Base-by-base conservation (phyloP, 2,113 vertebrate species). In the Mus pahari region DNA sequence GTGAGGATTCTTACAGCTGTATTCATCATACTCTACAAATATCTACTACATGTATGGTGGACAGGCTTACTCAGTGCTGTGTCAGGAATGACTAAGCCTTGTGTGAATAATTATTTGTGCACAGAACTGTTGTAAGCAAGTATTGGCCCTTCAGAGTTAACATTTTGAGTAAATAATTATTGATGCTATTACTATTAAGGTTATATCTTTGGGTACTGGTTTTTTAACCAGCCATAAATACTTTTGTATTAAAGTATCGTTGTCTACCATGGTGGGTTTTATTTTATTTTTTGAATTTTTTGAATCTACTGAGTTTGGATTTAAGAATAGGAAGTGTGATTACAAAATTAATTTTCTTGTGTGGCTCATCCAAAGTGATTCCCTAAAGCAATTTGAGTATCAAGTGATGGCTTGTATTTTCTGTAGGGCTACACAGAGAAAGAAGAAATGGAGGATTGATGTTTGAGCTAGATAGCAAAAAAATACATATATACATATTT, bases 151-250 rank as follows among this genome's bases (percentile, higher is more conserved):
- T 50, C 42, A 90, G 60, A 90, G 77, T 53, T 91, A 86, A 81
- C 39, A 84, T 90, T 95, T 79, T 90, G 70, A 81, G 66, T 93
- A 83, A 92, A 36, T 78, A 79, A 89, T 94, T 86, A 68, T 28
- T 95, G 90, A 78, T 77, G 73, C 26, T 26, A 75, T 90, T 92
- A 92, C 39, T 86, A 86, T 77, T 50, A 4, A 71, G 84, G 42
- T 78, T 82, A 86, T 7, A 3, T 81, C 75, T 95, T 89, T 62
- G 53, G 60, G 11, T 79, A 94, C 24, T 86, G 90, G 13, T 92
- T 95, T 96, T 14, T 84, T 68, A 96, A 84, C 68, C 60, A n/a
- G 31, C 48, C 19, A 33, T 6, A 92, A 74, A 96, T 22, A 66
- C 33, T 90, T 90, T 94, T 50, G 45, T 55, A 58, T 84, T 95